Evolutionary conservation across 2,797 vertebrate genomes (phyloP), one percentile per base, ranked within the genome.

Genomic region (Sparidentex hasta): DNA sequence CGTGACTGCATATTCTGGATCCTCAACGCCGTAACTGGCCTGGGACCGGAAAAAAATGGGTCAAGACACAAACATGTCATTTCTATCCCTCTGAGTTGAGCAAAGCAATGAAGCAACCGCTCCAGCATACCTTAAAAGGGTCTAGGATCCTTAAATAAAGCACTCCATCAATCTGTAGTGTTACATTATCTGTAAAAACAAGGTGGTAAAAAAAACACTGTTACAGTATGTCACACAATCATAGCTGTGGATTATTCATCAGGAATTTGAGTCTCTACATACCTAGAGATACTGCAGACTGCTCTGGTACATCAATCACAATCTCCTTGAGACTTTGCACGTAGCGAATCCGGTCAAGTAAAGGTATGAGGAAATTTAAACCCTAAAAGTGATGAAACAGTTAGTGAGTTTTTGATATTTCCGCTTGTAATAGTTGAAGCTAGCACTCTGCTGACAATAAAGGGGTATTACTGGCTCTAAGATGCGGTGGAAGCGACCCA

Each of bases 291-390:
- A 99, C 97, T 1, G 98, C 97, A 5, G 98, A 98, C 90, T 99
- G 98, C 87, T 99, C 98, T 4, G 98, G 98, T 29, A 99, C 97
- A 0, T 99, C 98, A 57, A 99, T 99, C 78, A 99, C 98, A 0
- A 99, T 99, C 89, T 99, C 98, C 90, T 99, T 99, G 58, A 99
- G 97, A 77, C 97, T 99, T 83, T 99, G 98, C 29, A 99, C 98
- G 0, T 99, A 99, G 56, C 96, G 96, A 82, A 99, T 92, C 82
- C 93, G 91, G 93, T 99, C 98, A 75, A 99, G 91, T 18, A 99
- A 2, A 4, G 98, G 98, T 76, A 99, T 97, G 78, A 99, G 96
- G 82, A 99, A 93, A 84, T 99, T 99, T 91, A 99, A 94, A 71
- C 98, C 98, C 98, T 99, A 66, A 16, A 87, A 65, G 33, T 64